Percentiles rank a stretch among this genome's conserved stretches.
Conservation (phyloP, 2,113 vertebrate species). For the Anseranas semipalmata region DNA sequence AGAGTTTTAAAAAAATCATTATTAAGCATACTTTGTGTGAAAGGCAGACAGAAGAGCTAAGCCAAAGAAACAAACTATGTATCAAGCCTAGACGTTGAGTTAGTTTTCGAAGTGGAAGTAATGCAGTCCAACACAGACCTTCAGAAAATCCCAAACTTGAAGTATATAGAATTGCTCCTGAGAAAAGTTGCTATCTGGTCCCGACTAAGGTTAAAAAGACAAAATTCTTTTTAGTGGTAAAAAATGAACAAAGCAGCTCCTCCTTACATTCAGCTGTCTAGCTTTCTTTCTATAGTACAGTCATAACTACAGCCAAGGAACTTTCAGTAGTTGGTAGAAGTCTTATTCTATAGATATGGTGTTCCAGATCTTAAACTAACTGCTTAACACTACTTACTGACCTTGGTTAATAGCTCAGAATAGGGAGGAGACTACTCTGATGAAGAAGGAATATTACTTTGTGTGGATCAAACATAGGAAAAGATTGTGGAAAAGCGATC, state of each 20-base stretch:
- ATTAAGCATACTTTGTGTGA: background rate
- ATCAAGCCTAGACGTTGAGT: background rate
- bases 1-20: background rate
- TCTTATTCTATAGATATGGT: background rate
- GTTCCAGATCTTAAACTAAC: background rate
- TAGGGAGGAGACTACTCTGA: background rate
- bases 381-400: background rate
- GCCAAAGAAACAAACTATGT: background rate
- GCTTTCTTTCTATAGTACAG: background rate
- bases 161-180: background rate
- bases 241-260: background rate
- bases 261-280: background rate
- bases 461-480: background rate
- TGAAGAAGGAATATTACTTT: background rate
- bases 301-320: background rate
- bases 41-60: background rate
- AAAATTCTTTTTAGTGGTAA: background rate
- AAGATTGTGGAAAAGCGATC: background rate
- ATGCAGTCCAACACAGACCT: background rate
- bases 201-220: rapidly evolving
- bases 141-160: background rate
- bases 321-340: background rate
- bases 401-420: background rate
- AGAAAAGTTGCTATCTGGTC: background rate
- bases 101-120: background rate